Base-by-base conservation (phyloP, 2,888 invertebrate genomes). In the Steinernema scapterisci region DNA sequence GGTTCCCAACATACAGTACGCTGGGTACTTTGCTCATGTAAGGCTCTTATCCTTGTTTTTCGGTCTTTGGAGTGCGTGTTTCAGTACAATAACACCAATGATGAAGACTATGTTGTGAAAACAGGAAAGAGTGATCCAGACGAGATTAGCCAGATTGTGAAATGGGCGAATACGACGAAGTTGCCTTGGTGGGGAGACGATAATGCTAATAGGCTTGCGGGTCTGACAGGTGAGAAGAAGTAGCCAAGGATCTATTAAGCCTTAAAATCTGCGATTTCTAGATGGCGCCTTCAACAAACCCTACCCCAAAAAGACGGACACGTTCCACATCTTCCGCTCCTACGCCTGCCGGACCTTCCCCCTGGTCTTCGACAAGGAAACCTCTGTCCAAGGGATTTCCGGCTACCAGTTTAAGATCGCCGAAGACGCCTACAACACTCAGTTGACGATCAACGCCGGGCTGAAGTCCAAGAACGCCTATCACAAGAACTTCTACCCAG, bases 241-340 rank as follows among this genome's bases (percentile, higher is more conserved):
- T n/a, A n/a, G n/a, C n/a, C n/a, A n/a, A n/a, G n/a, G n/a, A n/a
- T n/a, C n/a, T n/a, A n/a, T n/a, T n/a, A n/a, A n/a, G n/a, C n/a
- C n/a, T n/a, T n/a, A n/a, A n/a, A n/a, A n/a, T n/a, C n/a, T n/a
- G n/a, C n/a, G n/a, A n/a, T n/a, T n/a, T 76, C 0, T 76, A 80
- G 85, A 85, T 76, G 85, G 84, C 19, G 77, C 82, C 13, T 81
- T 83, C 71, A 82, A 82, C 73, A 82, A 82, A 21, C 80, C 82
- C 0, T 79, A 78, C 63, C 72, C 84, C 23, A 76, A 79, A 72
- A 82, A 82, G 70, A 77, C 77, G 0, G 81, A 82, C 45, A 73
- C 45, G 1, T 48, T 83, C 25, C 80, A 78, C 43, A 79, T 82
- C 54, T 85, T 83, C 75, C 84, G 84, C 48, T 83, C 85, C 7